These are phyloP conservation scores for Tenebrosternarchus preto DNA, from an alignment of 2,113 vertebrate species.

Conservation along the genomic window DNA sequence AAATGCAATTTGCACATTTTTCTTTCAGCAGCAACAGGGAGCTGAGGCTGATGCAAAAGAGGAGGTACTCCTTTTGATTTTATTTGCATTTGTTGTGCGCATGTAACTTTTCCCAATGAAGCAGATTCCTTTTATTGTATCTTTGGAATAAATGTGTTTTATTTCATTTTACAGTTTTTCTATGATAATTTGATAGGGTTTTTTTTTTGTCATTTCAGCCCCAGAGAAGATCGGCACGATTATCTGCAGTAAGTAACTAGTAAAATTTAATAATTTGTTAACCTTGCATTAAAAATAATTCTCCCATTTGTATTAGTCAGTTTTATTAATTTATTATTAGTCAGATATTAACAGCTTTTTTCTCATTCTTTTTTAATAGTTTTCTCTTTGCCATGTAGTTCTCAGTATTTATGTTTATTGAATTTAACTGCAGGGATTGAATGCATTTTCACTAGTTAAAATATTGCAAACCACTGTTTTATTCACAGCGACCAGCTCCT, in stretches of 20 bases:
- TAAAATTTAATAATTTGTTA: neutral
- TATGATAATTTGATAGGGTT: constrained; percentile 11
- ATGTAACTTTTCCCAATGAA: neutral
- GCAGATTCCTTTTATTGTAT: neutral
- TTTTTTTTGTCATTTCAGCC: constrained; percentile 75
- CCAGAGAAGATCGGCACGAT: constrained; percentile 91
- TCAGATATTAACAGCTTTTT: too few relatives aligned
- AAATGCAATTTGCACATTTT: too few relatives aligned
- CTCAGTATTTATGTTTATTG: neutral
- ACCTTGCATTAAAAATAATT: neutral
- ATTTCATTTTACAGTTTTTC: constrained; percentile 8
- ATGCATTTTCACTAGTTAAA: neutral
- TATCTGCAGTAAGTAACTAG: constrained; percentile 83
- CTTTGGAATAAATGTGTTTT: neutral
- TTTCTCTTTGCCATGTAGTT: too few relatives aligned
- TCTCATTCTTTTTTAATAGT: too few relatives aligned
- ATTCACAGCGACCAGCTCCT: constrained; percentile 77
- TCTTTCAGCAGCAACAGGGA: constrained; percentile 63
- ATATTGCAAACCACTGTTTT: neutral
- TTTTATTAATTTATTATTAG: too few relatives aligned
- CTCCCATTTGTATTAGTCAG: neutral
- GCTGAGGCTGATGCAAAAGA: constrained; percentile 81
- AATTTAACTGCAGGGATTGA: neutral
- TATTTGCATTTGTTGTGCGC: neutral
- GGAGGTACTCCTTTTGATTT: constrained; percentile 74